A percentile compares a stretch with the other conserved stretches of the same genome.
Evolutionary conservation across 2,888 invertebrate species (phyloP).

Genomic region (Macrostomum cliftonense): DNA sequence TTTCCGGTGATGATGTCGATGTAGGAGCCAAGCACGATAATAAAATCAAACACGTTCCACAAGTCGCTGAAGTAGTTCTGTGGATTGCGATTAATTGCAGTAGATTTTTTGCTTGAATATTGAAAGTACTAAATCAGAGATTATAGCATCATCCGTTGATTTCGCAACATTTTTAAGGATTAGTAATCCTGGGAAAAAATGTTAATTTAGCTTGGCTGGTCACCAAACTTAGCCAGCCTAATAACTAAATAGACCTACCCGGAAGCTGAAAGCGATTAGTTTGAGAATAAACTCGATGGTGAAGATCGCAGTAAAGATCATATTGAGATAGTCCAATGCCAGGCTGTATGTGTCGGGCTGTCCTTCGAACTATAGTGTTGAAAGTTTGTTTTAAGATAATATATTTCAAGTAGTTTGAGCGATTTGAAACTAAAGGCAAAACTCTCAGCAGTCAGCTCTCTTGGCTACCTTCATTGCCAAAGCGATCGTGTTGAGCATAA

Average conservation of each 20-base stretch:
- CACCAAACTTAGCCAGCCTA: too few relatives aligned
- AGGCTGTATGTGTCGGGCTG: conserved; percentile 51
- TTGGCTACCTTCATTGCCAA: conserved; percentile 64
- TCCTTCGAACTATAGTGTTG: conserved; percentile 3
- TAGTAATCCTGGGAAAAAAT: too few relatives aligned
- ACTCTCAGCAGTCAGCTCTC: too few relatives aligned
- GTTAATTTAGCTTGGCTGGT: too few relatives aligned
- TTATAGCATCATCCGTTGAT: too few relatives aligned
- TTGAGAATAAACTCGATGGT: conserved; percentile 95
- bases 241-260: conserved; percentile 56
- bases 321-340: conserved; percentile 74
- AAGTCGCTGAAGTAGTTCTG: conserved; percentile 39
- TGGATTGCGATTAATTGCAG: neutral
- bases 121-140: too few relatives aligned
- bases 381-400: neutral
- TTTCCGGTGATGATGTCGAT: conserved; percentile 60
- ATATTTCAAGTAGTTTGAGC: too few relatives aligned
- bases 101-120: neutral
- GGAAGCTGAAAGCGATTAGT: conserved; percentile 84
- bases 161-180: too few relatives aligned
- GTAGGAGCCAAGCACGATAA: conserved; percentile 38
- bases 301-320: conserved; percentile 93
- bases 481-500: conserved; percentile 90
- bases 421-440: too few relatives aligned
- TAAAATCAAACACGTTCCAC: conserved; percentile 39